Percentiles rank a stretch among this genome's conserved stretches.
phyloP scores from a whole-genome alignment of 2,888 invertebrate species.

The Stenotaenia linearis region DNA sequence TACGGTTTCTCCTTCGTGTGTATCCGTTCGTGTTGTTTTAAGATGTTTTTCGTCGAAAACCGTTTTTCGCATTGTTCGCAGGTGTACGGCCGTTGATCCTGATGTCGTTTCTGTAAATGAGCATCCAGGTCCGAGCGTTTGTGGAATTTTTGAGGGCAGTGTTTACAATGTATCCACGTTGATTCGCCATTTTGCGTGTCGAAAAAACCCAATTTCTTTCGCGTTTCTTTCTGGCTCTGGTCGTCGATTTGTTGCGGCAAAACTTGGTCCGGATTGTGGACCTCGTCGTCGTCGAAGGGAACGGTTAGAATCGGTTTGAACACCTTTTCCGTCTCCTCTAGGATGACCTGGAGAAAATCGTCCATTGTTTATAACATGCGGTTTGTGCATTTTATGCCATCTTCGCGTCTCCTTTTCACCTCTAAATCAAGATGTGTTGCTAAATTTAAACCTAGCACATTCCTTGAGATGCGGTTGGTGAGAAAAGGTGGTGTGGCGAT shows the following conservation, averaged over 20 bases:
- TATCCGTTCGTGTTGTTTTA: constrained; percentile 29
- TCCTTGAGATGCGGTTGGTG: background rate
- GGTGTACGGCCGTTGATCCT: background rate
- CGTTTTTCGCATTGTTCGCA: constrained; percentile 28
- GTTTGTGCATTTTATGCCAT: background rate
- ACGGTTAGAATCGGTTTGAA: background rate
- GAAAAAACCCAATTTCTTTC: background rate
- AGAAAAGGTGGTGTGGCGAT: background rate
- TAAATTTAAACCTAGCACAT: background rate
- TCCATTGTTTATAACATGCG: background rate
- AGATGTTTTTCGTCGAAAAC: constrained; percentile 30
- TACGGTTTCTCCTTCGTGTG: constrained; percentile 31
- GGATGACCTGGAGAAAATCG: constrained; percentile 28
- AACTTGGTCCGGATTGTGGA: background rate
- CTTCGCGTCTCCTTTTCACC: background rate
- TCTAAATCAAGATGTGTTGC: background rate
- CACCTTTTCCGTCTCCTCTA: constrained; percentile 28
- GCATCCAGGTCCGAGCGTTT: background rate
- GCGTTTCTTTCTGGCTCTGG: too few species aligned
- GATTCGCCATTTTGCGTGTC: background rate
- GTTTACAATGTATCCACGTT: background rate
- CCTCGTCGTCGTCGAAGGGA: background rate
- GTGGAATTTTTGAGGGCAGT: constrained; percentile 16
- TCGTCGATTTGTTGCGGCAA: too few species aligned
- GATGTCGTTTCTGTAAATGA: constrained; percentile 13